Conservation (phyloP, 2,113 vertebrate genomes). For the Phyllopteryx taeniolatus region DNA sequence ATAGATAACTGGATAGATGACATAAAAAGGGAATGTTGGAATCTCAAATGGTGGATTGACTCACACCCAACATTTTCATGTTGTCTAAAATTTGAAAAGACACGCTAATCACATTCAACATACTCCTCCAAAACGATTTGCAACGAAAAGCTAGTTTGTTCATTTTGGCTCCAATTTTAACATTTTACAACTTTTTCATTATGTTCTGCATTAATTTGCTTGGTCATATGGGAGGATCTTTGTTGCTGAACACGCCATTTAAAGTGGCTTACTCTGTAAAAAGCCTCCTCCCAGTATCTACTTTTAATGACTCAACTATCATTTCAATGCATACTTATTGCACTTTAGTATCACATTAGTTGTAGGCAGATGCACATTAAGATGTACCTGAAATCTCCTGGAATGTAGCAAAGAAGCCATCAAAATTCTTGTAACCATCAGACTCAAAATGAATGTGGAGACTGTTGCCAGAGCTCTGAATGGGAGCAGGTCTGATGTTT, state of each 20-base stretch:
- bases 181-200: not conserved
- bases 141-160: not conserved
- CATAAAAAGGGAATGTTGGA: not conserved
- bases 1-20: not conserved
- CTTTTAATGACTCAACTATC: not conserved
- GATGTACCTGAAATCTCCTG: constrained; percentile 88
- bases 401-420: constrained; percentile 92
- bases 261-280: not conserved
- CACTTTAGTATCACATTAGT: not conserved
- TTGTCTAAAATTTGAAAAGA: not conserved
- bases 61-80: not conserved
- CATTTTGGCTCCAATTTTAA: not conserved
- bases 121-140: not conserved
- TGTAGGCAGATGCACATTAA: not conserved
- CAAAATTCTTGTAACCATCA: constrained; percentile 95
- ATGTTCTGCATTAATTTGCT: not conserved
- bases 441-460: constrained; percentile 93
- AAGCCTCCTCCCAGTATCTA: not conserved
- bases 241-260: not conserved
- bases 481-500: constrained; percentile 82
- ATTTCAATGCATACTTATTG: not conserved
- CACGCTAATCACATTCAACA: not conserved
- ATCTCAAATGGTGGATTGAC: not conserved
- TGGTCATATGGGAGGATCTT: not conserved
- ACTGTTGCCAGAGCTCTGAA: constrained; percentile 82